A percentile compares a stretch with the other conserved stretches of the same genome.
Evolutionary conservation across 2,113 vertebrate genomes (phyloP).

Genomic region (Apteryx mantelli): DNA sequence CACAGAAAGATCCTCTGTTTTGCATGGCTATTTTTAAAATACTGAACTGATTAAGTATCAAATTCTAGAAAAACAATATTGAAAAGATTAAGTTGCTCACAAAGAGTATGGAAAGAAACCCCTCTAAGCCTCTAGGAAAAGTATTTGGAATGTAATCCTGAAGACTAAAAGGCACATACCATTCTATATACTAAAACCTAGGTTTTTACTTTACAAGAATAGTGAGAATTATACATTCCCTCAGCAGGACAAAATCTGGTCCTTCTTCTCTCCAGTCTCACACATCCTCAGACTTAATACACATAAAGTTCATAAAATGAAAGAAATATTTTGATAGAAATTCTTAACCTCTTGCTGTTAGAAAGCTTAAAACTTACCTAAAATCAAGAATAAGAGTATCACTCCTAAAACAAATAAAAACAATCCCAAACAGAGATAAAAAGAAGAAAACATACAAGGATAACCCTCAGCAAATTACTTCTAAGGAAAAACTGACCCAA

Average conservation of each 20-base stretch:
- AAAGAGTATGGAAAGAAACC: not conserved
- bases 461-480: not conserved
- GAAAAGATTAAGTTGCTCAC: not conserved
- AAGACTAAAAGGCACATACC: not conserved
- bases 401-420: not conserved
- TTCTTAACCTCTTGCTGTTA: too few species aligned
- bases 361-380: too few species aligned
- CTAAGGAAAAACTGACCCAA: not conserved
- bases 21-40: not conserved
- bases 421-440: not conserved
- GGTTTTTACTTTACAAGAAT: not conserved
- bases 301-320: too few species aligned
- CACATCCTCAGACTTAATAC: too few species aligned
- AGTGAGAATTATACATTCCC: not conserved
- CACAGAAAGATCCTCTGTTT: not conserved
- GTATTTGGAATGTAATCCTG: not conserved
- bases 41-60: not conserved
- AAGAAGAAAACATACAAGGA: not conserved
- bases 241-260: too few species aligned
- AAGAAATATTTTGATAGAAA: too few species aligned
- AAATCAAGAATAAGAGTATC: too few species aligned
- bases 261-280: too few species aligned
- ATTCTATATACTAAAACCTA: not conserved
- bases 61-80: not conserved
- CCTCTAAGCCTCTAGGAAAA: not conserved